Conservation (phyloP, 2,113 vertebrate species). For the Engraulis encrasicolus region DNA sequence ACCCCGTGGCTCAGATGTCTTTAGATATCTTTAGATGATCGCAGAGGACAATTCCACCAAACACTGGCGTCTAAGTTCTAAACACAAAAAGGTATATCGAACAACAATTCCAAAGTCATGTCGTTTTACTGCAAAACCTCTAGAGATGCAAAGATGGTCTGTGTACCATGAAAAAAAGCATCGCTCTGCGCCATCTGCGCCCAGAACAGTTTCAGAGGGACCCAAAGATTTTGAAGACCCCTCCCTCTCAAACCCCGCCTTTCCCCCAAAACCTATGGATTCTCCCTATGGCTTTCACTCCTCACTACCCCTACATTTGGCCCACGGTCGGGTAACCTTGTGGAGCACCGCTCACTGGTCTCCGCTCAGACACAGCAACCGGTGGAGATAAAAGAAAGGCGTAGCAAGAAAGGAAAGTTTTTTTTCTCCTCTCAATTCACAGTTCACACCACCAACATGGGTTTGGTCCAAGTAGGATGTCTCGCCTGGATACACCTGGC, state of each 20-base stretch:
- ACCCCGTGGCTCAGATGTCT: background rate
- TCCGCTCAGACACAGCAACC: background rate
- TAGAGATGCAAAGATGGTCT: background rate
- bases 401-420: background rate
- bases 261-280: constrained; percentile 18
- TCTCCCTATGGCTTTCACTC: background rate
- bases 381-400: background rate
- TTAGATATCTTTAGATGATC: background rate
- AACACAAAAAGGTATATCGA: too few relatives aligned
- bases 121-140: background rate
- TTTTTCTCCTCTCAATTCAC: background rate
- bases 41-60: background rate
- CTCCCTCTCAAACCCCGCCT: constrained; percentile 16
- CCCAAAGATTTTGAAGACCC: background rate
- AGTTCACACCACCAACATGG: constrained; percentile 40
- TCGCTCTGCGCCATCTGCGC: background rate
- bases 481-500: constrained; percentile 25
- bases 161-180: background rate
- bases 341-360: background rate
- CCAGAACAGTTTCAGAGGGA: background rate
- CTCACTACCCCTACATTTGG: constrained; percentile 1
- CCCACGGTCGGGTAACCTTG: background rate
- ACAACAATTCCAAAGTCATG: background rate
- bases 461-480: background rate
- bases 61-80: too few relatives aligned